Percentiles rank a stretch among this genome's conserved stretches.
Evolutionary conservation across 2,113 vertebrate genomes (phyloP).

Genomic region (Calidris pugnax): DNA sequence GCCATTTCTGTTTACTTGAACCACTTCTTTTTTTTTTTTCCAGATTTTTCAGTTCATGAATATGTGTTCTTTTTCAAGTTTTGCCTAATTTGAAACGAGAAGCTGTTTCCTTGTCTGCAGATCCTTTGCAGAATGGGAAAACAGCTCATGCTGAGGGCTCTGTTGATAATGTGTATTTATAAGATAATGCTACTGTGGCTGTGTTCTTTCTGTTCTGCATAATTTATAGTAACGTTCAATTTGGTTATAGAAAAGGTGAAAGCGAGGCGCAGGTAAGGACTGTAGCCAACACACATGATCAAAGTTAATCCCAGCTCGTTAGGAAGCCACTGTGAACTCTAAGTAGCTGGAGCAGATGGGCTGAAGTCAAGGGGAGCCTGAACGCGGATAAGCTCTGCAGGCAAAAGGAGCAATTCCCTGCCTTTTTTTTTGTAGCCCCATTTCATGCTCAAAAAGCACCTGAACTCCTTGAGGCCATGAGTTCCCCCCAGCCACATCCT

Average conservation of each 20-base stretch:
- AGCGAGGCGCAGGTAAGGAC: not conserved
- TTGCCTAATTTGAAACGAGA: slow-evolving; percentile 24
- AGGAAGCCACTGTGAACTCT: not conserved
- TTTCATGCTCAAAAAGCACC: not conserved
- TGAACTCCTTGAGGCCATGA: not conserved
- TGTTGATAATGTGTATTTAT: slow-evolving; percentile 22
- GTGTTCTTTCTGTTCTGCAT: not conserved
- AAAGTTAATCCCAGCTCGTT: not conserved
- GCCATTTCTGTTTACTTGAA: slow-evolving; percentile 18
- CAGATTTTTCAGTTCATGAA: not conserved
- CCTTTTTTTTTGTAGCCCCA: not conserved
- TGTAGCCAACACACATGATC: not conserved
- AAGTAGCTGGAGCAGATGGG: not conserved
- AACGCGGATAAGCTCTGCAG: not conserved
- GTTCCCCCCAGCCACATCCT: not conserved
- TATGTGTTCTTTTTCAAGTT: slow-evolving; percentile 18
- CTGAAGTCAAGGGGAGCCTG: not conserved
- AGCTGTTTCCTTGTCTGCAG: slow-evolving; percentile 7
- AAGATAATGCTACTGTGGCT: slow-evolving; percentile 9
- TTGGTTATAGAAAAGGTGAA: not conserved
- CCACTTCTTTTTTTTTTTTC: too few relatives aligned
- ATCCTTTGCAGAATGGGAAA: slow-evolving; percentile 16
- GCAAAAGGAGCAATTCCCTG: not conserved
- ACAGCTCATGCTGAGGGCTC: slow-evolving; percentile 28
- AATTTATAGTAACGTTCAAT: not conserved